Base-by-base conservation (phyloP, 2,797 vertebrate genomes). In the Anas georgica region DNA sequence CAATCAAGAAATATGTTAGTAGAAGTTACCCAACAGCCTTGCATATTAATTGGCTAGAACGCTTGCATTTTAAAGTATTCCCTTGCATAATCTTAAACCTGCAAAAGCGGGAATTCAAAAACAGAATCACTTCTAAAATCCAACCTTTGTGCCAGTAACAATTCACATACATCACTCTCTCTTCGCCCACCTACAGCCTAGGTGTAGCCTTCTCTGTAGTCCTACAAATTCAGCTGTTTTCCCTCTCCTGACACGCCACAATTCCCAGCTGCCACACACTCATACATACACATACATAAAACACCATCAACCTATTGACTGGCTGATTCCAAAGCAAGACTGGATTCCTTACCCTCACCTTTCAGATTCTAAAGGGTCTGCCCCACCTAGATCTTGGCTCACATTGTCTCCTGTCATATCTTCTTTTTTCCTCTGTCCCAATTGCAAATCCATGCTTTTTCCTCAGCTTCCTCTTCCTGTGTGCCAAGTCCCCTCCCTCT, bases 401-500 rank as follows among this genome's bases (percentile, higher is more conserved):
- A 84, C 74, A 83, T 94, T 70, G 76, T 91, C 81, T 95, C 91
- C 96, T 96, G 76, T 52, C 81, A 95, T 75, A 95, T 95, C 94
- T 74, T 94, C 92, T 89, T 83, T 86, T 89, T 82, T 60, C 43
- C 91, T 93, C 92, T 95, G 83, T 87, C 94, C 95, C 91, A 79
- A 91, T 74, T 2, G 8, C 55, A 93, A 91, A 93, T 94, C 79
- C 95, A 93, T 14, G 88, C 54, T 93, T 96, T 94, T 87, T 94
- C 96, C 96, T 97, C 93, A 95, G 86, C 95, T 97, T 97, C 91
- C 92, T 96, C 91, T 93, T 97, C 88, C 95, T 97, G 86, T 70
- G 93, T 93, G 91, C 76, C 92, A 97, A 95, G 93, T 93, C 81
- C 97, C 97, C 97, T 97, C 97, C 97, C 97, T 97, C 96, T 96